phyloP scores from a whole-genome alignment of 2,888 invertebrate species.

The Neelides folsomi region DNA sequence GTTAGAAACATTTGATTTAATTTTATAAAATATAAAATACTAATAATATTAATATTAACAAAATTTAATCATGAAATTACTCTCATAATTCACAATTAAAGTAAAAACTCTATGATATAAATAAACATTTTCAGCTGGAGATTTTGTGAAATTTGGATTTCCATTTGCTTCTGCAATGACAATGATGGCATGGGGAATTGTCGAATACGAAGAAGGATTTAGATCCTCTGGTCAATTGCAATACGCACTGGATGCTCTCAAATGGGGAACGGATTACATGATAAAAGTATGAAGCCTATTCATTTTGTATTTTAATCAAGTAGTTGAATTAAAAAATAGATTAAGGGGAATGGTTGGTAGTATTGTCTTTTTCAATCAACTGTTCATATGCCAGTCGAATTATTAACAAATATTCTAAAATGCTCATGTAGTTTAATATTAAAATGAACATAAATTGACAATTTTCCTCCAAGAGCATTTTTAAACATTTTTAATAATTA shows the following conservation, averaged over 20 bases:
- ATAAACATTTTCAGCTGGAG: slow-evolving; percentile 24
- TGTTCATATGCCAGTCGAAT: no score
- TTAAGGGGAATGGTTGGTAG: no score
- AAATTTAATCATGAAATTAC: neutral
- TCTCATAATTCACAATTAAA: neutral
- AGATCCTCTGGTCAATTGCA: slow-evolving; percentile 29
- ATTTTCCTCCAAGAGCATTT: no score
- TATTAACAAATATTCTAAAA: no score
- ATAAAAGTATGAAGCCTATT: slow-evolving; percentile 32
- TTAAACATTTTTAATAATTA: no score
- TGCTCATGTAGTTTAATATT: no score
- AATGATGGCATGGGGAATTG: slow-evolving; percentile 31
- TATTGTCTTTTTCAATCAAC: no score
- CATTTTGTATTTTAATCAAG: neutral
- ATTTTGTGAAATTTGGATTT: slow-evolving; percentile 33
- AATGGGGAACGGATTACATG: slow-evolving; percentile 37
- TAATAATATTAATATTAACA: neutral
- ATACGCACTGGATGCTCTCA: slow-evolving; percentile 34
- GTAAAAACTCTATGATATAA: neutral
- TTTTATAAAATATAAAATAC: neutral
- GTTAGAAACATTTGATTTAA: slow-evolving; percentile 35
- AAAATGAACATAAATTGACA: no score
- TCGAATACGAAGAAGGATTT: slow-evolving; percentile 37
- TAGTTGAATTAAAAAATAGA: neutral
- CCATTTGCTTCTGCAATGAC: slow-evolving; percentile 30